A percentile compares a stretch with the other conserved stretches of the same genome.
These are phyloP conservation scores for Haliclona indistincta DNA, from an alignment of 37 sponge, comb jelly and placozoan genomes.

Conservation along the genomic window DNA sequence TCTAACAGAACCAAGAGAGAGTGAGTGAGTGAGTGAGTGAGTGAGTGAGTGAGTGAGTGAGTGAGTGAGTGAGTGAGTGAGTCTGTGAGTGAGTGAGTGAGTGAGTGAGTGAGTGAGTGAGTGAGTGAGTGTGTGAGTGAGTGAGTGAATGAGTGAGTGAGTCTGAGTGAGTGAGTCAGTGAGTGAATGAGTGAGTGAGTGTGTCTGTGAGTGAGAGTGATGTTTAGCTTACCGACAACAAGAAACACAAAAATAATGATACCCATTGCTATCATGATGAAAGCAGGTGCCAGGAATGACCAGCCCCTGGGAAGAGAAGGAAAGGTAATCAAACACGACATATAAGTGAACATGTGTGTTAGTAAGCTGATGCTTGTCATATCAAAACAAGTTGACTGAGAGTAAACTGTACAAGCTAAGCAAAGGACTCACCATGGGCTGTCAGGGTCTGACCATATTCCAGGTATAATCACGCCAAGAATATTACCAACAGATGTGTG, in stretches of 20 bases:
- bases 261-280: conserved; percentile 52
- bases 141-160: too few relatives aligned
- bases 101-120: conserved; percentile 36
- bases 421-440: conserved; percentile 1
- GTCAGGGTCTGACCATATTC: conserved; percentile 63
- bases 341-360: too few relatives aligned
- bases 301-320: conserved; percentile 10
- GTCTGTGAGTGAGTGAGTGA: conserved; percentile 14
- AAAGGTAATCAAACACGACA: background rate
- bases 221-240: conserved; percentile 34
- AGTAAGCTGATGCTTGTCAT: too few relatives aligned
- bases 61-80: too few relatives aligned
- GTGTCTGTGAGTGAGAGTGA: conserved; percentile 32
- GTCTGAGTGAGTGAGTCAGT: too few relatives aligned
- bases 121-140: conserved; percentile 36
- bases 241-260: conserved; percentile 55
- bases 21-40: too few relatives aligned
- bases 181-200: too few relatives aligned
- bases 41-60: too few relatives aligned
- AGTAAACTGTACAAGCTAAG: background rate
- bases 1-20: too few relatives aligned
- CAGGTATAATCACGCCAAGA: conserved; percentile 88
- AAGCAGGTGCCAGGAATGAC: conserved; percentile 72
- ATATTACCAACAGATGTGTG: conserved; percentile 97
- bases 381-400: too few relatives aligned